phyloP scores from a whole-genome alignment of 2,888 invertebrate species.

The Andrena dorsata region DNA sequence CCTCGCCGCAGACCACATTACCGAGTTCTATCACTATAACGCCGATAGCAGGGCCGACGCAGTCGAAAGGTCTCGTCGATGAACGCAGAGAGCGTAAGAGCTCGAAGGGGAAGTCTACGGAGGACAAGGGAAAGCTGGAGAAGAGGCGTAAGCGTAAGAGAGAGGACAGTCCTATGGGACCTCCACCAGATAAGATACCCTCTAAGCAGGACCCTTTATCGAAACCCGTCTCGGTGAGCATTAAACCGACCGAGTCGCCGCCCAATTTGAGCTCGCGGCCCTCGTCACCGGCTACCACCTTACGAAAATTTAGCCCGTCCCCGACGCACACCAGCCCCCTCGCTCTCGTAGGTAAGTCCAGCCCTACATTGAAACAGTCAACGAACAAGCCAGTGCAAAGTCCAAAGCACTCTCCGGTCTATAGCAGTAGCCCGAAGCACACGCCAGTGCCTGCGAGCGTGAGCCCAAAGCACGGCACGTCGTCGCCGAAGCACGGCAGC shows the following conservation, averaged over 20 bases:
- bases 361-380: slow-evolving; percentile 86
- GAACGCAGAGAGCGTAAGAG: slow-evolving; percentile 85
- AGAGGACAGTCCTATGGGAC: slow-evolving; percentile 92
- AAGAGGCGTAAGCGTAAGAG: slow-evolving; percentile 92
- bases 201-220: slow-evolving; percentile 89
- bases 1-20: slow-evolving; percentile 88
- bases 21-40: slow-evolving; percentile 95
- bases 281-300: slow-evolving; percentile 88
- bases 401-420: slow-evolving; percentile 92
- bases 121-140: slow-evolving; percentile 86
- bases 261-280: slow-evolving; percentile 86
- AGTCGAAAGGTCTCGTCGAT: slow-evolving; percentile 84
- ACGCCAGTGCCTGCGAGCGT: slow-evolving; percentile 90
- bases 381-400: slow-evolving; percentile 88
- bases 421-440: slow-evolving; percentile 91
- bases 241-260: slow-evolving; percentile 89
- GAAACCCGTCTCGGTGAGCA: slow-evolving; percentile 91
- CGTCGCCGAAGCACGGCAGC: slow-evolving; percentile 92
- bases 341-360: slow-evolving; percentile 88
- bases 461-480: slow-evolving; percentile 91
- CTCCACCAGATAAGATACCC: slow-evolving; percentile 91
- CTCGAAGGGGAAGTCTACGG: slow-evolving; percentile 82
- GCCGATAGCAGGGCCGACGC: slow-evolving; percentile 88
- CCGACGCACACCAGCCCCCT: slow-evolving; percentile 89
- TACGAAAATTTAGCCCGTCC: slow-evolving; percentile 90